Percentiles rank a stretch among this genome's conserved stretches.
Evolutionary conservation across 2,888 invertebrate genomes (phyloP).

Genomic region (Heliconius aoede): DNA sequence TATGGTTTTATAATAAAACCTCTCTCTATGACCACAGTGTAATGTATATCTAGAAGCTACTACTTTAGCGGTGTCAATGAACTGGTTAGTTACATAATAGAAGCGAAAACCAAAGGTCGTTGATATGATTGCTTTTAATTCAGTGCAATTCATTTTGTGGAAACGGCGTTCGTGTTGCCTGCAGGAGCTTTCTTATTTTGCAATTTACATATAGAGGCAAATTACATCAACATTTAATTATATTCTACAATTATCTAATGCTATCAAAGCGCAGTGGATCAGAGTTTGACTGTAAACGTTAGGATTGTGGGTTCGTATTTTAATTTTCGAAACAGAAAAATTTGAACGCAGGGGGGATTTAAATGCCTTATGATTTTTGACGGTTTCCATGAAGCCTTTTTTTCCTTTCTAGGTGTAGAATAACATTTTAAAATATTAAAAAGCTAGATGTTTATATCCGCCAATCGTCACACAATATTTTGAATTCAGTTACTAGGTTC

Average conservation of each 20-base stretch:
- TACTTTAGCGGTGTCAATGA: constrained; percentile 36
- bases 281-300: too few species aligned
- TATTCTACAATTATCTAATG: neutral
- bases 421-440: too few species aligned
- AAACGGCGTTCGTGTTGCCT: constrained; percentile 16
- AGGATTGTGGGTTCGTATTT: too few species aligned
- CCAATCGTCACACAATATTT: too few species aligned
- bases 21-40: constrained; percentile 9
- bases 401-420: too few species aligned
- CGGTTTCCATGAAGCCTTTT: too few species aligned
- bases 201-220: neutral
- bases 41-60: constrained; percentile 8
- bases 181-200: constrained; percentile 16
- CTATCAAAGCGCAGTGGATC: too few species aligned
- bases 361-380: too few species aligned
- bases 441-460: too few species aligned
- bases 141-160: constrained; percentile 28
- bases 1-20: constrained; percentile 3
- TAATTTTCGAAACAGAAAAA: too few species aligned
- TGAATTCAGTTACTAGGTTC: too few species aligned
- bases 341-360: too few species aligned
- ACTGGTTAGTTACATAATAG: constrained; percentile 36
- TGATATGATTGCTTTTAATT: constrained; percentile 37
- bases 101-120: constrained; percentile 42
- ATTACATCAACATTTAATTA: neutral